Conservation (phyloP, 2,888 invertebrate species). For the Lamellibrachia columna region DNA sequence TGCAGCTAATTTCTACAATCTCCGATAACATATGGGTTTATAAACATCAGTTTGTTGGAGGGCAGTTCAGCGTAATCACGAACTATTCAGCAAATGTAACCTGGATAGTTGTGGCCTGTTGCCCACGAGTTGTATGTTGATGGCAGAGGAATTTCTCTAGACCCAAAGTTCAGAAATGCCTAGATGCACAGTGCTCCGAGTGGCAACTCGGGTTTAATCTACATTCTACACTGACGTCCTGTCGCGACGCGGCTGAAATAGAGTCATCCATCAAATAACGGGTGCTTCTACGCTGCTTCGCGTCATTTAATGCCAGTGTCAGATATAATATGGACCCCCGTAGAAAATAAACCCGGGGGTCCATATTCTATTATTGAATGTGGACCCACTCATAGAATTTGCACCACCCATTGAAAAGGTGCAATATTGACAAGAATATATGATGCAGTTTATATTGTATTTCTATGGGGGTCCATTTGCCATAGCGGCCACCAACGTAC, state of each 20-base stretch:
- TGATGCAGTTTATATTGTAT: no score
- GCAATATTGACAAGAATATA: no score
- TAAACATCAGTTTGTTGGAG: background rate
- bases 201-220: background rate
- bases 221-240: background rate
- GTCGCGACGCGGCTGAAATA: background rate
- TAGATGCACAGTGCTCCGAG: background rate
- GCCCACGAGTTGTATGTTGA: background rate
- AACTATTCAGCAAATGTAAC: background rate
- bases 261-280: no score
- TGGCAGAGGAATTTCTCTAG: background rate
- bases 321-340: no score
- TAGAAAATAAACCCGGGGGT: no score
- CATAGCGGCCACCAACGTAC: no score
- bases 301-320: background rate
- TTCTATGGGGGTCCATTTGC: no score
- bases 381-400: no score
- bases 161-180: background rate
- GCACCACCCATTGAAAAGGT: no score
- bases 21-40: background rate
- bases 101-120: background rate
- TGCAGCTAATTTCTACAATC: no score
- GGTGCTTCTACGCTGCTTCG: background rate
- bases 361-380: no score
- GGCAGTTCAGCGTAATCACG: background rate